phyloP scores from a whole-genome alignment of 2,888 invertebrate genomes.

The Amphiduros pacificus region DNA sequence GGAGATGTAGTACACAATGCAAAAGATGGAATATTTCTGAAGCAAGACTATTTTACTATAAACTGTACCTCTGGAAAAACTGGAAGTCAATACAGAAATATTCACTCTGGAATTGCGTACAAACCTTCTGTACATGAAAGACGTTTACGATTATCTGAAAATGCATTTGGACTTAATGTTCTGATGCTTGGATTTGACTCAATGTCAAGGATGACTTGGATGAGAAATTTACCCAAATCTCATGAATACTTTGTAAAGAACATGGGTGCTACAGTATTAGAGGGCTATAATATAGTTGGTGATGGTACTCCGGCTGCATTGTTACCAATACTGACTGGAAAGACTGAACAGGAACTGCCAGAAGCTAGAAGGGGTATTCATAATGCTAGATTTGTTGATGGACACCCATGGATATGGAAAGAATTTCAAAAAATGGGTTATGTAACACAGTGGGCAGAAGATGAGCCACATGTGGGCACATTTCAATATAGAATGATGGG shows the following conservation, averaged over 20 bases:
- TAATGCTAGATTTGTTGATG: slow-evolving; percentile 70
- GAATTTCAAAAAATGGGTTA: slow-evolving; percentile 66
- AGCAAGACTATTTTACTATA: slow-evolving; percentile 24
- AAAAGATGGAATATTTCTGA: slow-evolving; percentile 12
- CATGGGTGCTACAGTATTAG: slow-evolving; percentile 41
- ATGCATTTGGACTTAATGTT: slow-evolving; percentile 20
- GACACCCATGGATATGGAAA: slow-evolving; percentile 86
- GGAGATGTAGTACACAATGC: neutral
- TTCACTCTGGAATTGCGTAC: slow-evolving; percentile 65
- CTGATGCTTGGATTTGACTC: slow-evolving; percentile 88
- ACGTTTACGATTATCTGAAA: neutral
- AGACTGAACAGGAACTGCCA: slow-evolving; percentile 17
- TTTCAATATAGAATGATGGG: slow-evolving; percentile 90
- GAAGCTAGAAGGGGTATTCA: slow-evolving; percentile 58
- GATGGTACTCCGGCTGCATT: slow-evolving; percentile 22
- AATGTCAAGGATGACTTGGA: slow-evolving; percentile 70
- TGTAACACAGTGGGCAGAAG: slow-evolving; percentile 82
- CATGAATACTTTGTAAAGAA: slow-evolving; percentile 42
- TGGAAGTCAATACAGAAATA: slow-evolving; percentile 66
- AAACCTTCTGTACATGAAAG: neutral
- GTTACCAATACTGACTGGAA: slow-evolving; percentile 20
- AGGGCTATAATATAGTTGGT: slow-evolving; percentile 28
- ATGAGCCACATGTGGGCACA: slow-evolving; percentile 79
- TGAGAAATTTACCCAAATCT: slow-evolving; percentile 47
- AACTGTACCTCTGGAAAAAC: slow-evolving; percentile 32